Evolutionary conservation across 2,797 vertebrate genomes (phyloP).

Genomic region (Esox lucius): DNA sequence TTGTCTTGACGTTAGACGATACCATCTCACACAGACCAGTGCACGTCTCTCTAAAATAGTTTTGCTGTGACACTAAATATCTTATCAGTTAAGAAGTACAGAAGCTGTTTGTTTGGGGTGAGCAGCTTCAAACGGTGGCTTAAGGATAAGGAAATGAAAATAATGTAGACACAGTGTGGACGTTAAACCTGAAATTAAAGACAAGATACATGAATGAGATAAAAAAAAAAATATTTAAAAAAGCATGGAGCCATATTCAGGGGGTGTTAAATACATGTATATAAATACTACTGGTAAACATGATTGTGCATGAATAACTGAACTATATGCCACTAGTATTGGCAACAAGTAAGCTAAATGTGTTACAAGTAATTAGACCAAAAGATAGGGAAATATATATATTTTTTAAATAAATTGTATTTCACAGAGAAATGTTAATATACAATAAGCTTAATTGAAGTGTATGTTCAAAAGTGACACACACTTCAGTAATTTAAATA

Average conservation of each 20-base stretch:
- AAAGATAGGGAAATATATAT: neutral
- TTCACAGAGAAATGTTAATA: neutral
- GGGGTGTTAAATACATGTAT: neutral
- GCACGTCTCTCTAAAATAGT: neutral
- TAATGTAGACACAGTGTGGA: neutral
- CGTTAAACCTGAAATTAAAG: no score
- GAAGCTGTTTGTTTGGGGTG: neutral
- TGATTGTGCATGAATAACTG: neutral
- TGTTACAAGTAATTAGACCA: neutral
- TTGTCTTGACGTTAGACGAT: neutral
- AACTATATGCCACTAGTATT: neutral
- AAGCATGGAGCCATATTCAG: neutral
- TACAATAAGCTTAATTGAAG: neutral
- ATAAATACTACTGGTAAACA: neutral
- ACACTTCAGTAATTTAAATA: neutral
- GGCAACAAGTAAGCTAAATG: neutral
- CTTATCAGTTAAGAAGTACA: neutral
- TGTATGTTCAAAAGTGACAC: neutral
- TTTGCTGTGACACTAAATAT: neutral
- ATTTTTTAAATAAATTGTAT: neutral
- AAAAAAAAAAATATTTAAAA: neutral
- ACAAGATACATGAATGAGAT: no score
- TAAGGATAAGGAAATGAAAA: constrained; percentile 8
- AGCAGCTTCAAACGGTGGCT: neutral
- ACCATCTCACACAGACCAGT: neutral